phyloP scores from a whole-genome alignment of 2,797 vertebrate species.

The Gastrophryne carolinensis region DNA sequence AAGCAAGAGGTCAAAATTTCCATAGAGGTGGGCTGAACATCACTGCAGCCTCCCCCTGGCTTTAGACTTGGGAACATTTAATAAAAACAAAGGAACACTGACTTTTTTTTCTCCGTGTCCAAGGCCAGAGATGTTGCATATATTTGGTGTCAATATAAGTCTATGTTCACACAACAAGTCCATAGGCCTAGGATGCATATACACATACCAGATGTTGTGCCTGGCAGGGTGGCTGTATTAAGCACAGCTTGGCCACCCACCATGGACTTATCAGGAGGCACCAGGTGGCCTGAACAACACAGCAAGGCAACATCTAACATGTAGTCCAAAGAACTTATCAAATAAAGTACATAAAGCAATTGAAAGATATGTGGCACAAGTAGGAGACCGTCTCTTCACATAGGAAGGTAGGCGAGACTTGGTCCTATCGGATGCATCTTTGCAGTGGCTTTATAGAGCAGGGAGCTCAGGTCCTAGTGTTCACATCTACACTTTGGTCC shows the following conservation, averaged over 20 bases:
- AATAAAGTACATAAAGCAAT: not conserved
- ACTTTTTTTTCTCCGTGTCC: not conserved
- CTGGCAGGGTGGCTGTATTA: not conserved
- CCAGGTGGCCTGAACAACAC: not conserved
- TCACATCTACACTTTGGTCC: slow-evolving; percentile 39
- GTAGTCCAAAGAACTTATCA: slow-evolving; percentile 9
- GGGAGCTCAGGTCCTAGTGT: slow-evolving; percentile 27
- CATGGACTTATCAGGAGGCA: not conserved
- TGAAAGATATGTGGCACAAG: slow-evolving; percentile 14
- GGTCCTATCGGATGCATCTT: slow-evolving; percentile 27
- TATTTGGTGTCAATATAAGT: not conserved
- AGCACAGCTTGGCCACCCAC: not conserved
- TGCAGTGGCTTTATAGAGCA: slow-evolving; percentile 28
- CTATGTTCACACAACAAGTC: not conserved
- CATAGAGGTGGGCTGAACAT: not conserved
- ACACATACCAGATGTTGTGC: not conserved
- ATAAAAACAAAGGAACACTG: not conserved
- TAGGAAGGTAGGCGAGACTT: slow-evolving; percentile 8
- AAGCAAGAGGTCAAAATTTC: not conserved
- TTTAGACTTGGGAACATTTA: not conserved
- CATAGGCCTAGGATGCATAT: not conserved
- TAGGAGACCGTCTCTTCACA: slow-evolving; percentile 9
- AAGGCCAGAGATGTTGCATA: not conserved
- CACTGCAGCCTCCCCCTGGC: not conserved
- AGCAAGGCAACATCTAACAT: slow-evolving; percentile 16